phyloP scores from a whole-genome alignment of 2,888 invertebrate genomes.

The Onchidella celtica region DNA sequence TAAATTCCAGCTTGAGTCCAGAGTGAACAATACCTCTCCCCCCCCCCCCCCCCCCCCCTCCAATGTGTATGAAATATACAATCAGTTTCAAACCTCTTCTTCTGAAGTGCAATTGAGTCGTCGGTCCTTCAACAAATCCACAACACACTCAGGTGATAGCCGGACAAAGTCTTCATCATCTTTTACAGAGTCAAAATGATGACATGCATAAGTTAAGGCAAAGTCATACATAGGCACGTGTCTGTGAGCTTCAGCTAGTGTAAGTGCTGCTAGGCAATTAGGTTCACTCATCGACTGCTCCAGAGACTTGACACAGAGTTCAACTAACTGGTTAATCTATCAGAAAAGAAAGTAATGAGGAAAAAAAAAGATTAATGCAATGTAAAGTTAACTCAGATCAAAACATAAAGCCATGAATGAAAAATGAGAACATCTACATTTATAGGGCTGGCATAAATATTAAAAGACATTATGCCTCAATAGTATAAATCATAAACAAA shows the following conservation, averaged over 20 bases:
- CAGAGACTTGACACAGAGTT: slow-evolving; percentile 69
- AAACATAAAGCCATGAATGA: no score
- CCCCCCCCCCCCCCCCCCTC: no score
- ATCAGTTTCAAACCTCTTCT: no score
- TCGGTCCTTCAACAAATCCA: slow-evolving; percentile 68
- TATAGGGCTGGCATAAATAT: no score
- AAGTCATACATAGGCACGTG: slow-evolving; percentile 69
- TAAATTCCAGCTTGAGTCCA: no score
- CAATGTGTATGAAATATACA: no score
- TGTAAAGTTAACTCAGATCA: no score
- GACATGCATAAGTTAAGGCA: slow-evolving; percentile 67
- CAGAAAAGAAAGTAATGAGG: background rate
- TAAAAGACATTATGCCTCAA: no score
- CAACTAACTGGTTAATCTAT: slow-evolving; percentile 59
- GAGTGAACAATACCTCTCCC: no score
- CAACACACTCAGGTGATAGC: slow-evolving; percentile 68
- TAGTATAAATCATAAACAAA: no score
- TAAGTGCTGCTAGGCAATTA: slow-evolving; percentile 73
- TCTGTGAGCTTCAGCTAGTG: slow-evolving; percentile 72
- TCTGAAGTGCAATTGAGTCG: slow-evolving; percentile 67
- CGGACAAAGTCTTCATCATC: slow-evolving; percentile 72
- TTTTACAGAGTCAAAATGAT: slow-evolving; percentile 65
- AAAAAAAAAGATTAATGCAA: no score
- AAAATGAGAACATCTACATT: no score
- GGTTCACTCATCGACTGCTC: slow-evolving; percentile 70